Base-by-base conservation (phyloP, 2,797 vertebrate species). In the Anabas testudineus region DNA sequence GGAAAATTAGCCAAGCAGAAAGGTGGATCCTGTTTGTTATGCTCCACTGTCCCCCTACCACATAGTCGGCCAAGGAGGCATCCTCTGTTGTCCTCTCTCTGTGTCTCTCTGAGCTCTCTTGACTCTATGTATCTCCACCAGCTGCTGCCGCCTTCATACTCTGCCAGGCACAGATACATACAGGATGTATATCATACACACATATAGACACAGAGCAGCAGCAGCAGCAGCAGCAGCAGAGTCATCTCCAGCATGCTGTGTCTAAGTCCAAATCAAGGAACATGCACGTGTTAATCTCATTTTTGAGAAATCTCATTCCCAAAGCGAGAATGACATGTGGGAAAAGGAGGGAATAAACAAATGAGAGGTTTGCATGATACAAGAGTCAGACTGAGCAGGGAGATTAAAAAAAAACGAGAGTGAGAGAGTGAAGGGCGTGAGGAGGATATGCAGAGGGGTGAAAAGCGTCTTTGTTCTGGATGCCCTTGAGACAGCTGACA, bases 11-110 rank as follows among this genome's bases (percentile, higher is more conserved):
- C 95, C 96, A 97, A 95, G 94, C 96, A 97, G 96, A 95, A 95
- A 97, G 95, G 96, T 97, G 95, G 95, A 97, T 97, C 95, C 95
- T 97, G 96, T 96, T 97, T 95, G 96, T 95, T 95, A 95, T 96
- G 96, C 95, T 96, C 95, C 95, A 95, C 92, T 93, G 95, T 96
- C 87, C 90, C 86, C 85, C 90, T 82, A 94, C 95, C 93, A 87
- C 92, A 89, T 94, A 88, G 76, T 93, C 91, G 91, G 87, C 94
- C 94, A 93, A 93, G 94, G 87, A 93, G 91, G 93, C 91, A 93
- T 92, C 93, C 88, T 86, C 90, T 82, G 85, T 87, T 85, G 80
- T 82, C 69, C 79, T 75, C 86, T 73, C 82, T 79, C 75, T 74
- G 71, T 72, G 53, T 83, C 69, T 88, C 82, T 82, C 76, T 64